Percentiles rank a stretch among this genome's conserved stretches.
These are phyloP conservation scores for Gryllus longicercus DNA, from an alignment of 2,888 invertebrate species.

Conservation along the genomic window DNA sequence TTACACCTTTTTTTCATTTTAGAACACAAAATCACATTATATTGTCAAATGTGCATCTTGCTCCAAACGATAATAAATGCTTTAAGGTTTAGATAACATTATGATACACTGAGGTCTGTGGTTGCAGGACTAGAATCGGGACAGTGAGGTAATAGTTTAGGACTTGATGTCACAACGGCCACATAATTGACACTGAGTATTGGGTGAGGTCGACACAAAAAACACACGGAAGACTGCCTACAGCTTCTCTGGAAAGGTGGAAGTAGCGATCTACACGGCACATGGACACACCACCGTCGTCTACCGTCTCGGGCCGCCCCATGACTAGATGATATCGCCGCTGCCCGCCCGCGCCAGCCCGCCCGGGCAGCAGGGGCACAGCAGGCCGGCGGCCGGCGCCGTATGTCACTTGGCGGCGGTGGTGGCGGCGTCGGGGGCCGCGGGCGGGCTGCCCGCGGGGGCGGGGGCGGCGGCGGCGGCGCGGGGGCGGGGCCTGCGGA, in stretches of 20 bases:
- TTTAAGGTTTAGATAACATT: background rate
- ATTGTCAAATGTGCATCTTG: background rate
- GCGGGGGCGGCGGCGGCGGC: background rate
- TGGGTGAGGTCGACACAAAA: slow-evolving; percentile 17
- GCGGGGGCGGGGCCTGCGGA: background rate
- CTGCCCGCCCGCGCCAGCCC: background rate
- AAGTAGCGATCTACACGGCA: slow-evolving; percentile 17
- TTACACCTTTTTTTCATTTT: background rate
- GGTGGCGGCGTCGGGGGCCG: background rate
- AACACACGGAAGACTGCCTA: slow-evolving; percentile 5
- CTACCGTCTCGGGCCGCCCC: background rate
- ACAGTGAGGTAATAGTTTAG: slow-evolving; percentile 10
- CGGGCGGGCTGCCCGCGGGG: background rate
- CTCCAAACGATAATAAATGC: background rate
- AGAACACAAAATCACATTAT: background rate
- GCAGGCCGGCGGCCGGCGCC: background rate
- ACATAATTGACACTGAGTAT: slow-evolving; percentile 11
- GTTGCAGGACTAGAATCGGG: slow-evolving; percentile 17
- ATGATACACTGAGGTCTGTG: background rate
- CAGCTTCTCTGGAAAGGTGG: background rate
- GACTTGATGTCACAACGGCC: background rate
- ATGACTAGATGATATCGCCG: background rate
- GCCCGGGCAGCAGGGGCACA: background rate
- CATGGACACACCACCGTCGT: background rate
- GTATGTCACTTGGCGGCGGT: background rate